A percentile compares a stretch with the other conserved stretches of the same genome.
Evolutionary conservation across 2,797 vertebrate genomes (phyloP).

Genomic region (Tauraco hartlaubi): DNA sequence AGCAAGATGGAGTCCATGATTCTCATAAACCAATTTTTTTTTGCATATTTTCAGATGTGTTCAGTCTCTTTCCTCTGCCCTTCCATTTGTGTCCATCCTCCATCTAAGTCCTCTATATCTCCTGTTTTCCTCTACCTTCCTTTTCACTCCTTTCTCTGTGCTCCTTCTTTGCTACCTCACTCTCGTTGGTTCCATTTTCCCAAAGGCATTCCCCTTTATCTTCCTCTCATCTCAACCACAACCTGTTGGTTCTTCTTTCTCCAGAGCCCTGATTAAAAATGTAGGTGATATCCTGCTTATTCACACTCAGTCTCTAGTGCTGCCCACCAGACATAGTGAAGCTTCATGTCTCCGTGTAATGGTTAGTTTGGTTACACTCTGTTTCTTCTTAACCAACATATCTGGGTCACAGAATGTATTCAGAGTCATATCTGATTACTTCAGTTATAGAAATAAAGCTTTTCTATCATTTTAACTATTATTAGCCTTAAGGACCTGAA

Average conservation of each 20-base stretch:
- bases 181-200: not conserved
- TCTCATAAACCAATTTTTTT: not conserved
- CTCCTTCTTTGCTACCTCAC: not conserved
- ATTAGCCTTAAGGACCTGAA: not conserved
- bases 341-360: not conserved
- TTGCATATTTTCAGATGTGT: not conserved
- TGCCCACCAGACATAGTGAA: not conserved
- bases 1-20: not conserved
- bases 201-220: not conserved
- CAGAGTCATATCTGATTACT: not conserved
- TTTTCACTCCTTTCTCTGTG: not conserved
- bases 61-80: not conserved
- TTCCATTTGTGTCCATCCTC: not conserved
- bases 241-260: not conserved
- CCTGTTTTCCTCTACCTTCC: not conserved
- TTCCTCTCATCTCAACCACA: not conserved
- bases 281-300: not conserved
- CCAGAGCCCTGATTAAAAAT: not conserved
- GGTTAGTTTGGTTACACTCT: not conserved
- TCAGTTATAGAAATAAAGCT: not conserved
- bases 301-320: not conserved
- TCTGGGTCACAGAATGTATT: not conserved
- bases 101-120: not conserved
- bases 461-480: not conserved
- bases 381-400: not conserved